phyloP scores from a whole-genome alignment of 2,888 invertebrate species.

The Archaeoteleia sp. region DNA sequence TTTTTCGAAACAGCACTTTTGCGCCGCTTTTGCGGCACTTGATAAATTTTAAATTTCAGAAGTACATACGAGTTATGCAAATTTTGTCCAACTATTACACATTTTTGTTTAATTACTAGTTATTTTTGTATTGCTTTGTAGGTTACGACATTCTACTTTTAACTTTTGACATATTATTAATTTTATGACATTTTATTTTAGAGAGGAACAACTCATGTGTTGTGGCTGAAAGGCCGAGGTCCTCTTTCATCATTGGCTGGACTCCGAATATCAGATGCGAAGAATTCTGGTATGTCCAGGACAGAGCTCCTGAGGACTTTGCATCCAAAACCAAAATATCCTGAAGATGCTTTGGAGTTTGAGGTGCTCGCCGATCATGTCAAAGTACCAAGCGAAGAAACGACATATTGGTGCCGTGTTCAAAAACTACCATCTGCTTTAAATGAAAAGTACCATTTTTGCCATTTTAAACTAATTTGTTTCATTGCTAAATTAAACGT shows the following conservation, averaged over 20 bases:
- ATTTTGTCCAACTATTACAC: no score
- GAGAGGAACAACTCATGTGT: constrained; percentile 92
- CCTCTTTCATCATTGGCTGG: constrained; percentile 82
- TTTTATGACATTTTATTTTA: constrained; percentile 67
- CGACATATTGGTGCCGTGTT: constrained; percentile 98
- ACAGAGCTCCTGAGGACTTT: constrained; percentile 81
- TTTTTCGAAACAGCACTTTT: no score
- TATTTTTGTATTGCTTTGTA: no score
- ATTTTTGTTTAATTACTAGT: no score
- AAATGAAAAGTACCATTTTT: constrained; percentile 80
- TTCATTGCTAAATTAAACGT: no score
- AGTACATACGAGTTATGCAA: no score
- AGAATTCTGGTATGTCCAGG: constrained; percentile 84
- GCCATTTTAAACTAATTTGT: constrained; percentile 76
- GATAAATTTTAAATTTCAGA: no score
- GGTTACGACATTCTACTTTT: no score
- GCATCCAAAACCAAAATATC: constrained; percentile 72
- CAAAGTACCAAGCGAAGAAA: constrained; percentile 88
- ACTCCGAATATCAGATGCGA: constrained; percentile 78
- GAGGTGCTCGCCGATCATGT: constrained; percentile 81
- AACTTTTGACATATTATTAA: not conserved
- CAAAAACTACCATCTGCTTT: constrained; percentile 85
- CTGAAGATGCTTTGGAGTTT: constrained; percentile 77
- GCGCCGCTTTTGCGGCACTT: no score
- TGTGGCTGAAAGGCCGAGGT: constrained; percentile 89